Conservation (phyloP, 2,888 invertebrate genomes). For the Apamea monoglypha region DNA sequence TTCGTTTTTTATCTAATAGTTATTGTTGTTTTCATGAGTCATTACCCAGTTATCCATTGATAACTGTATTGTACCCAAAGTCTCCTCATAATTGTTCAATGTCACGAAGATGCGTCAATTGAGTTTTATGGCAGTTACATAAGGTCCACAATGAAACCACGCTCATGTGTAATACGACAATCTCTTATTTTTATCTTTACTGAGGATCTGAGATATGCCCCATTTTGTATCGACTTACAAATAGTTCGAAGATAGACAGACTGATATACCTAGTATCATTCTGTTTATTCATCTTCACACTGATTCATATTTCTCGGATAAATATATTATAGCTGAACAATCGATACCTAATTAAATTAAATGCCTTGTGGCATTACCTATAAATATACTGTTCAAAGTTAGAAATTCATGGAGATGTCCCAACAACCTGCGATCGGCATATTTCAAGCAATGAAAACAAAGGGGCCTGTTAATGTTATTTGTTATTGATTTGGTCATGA, state of each 20-base stretch:
- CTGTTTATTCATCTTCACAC: slow-evolving; percentile 13
- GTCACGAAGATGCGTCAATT: slow-evolving; percentile 11
- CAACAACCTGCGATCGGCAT: background rate
- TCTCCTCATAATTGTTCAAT: slow-evolving; percentile 1
- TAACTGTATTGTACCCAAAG: background rate
- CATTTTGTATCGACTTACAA: slow-evolving; percentile 23
- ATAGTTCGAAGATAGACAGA: slow-evolving; percentile 1
- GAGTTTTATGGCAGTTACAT: slow-evolving; percentile 18
- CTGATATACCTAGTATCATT: background rate
- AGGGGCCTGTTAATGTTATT: background rate
- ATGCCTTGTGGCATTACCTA: background rate
- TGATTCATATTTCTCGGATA: slow-evolving; percentile 6
- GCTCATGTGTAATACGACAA: slow-evolving; percentile 14
- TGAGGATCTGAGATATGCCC: slow-evolving; percentile 21
- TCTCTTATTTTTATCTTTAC: slow-evolving; percentile 40
- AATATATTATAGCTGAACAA: background rate
- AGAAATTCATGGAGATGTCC: background rate
- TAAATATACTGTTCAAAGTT: background rate
- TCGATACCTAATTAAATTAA: background rate
- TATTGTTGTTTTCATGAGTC: background rate
- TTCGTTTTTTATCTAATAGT: background rate
- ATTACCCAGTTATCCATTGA: background rate
- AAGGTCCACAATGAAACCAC: slow-evolving; percentile 14
- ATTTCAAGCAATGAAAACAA: background rate
- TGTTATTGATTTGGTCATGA: background rate